Percentiles rank a stretch among this genome's conserved stretches.
These are phyloP conservation scores for Vanessa atalanta DNA, from an alignment of 1,140 invertebrate genomes.

Conservation along the genomic window DNA sequence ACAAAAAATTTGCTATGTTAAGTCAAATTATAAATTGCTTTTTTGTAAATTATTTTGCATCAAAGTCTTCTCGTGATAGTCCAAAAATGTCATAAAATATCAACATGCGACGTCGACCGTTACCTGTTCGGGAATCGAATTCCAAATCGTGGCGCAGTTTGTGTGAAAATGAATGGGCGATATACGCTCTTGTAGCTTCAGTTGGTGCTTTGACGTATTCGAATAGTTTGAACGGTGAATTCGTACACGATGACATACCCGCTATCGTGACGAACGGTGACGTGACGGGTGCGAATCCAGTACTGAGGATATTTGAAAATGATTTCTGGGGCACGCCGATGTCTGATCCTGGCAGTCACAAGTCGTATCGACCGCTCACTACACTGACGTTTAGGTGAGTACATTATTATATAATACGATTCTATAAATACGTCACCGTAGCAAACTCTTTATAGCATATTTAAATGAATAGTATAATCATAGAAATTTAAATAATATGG, in stretches of 20 bases:
- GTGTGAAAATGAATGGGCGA: slow-evolving; percentile 64
- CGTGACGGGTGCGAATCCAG: slow-evolving; percentile 85
- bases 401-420: not conserved
- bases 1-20: not conserved
- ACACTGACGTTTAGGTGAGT: slow-evolving; percentile 91
- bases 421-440: too few species aligned
- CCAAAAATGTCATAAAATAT: not conserved
- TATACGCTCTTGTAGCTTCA: slow-evolving; percentile 83
- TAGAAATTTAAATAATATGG: too few species aligned
- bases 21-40: not conserved
- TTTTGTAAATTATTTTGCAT: not conserved
- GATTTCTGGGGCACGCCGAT: slow-evolving; percentile 97
- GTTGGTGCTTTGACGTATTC: slow-evolving; percentile 87
- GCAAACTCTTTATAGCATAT: too few species aligned
- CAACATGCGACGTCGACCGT: slow-evolving; percentile 63
- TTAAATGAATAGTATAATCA: too few species aligned
- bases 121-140: slow-evolving; percentile 68
- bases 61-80: not conserved
- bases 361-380: slow-evolving; percentile 91
- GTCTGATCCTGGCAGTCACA: slow-evolving; percentile 90
- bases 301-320: slow-evolving; percentile 87
- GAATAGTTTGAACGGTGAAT: slow-evolving; percentile 91
- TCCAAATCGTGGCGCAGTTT: slow-evolving; percentile 57
- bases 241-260: slow-evolving; percentile 95
- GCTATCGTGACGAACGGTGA: slow-evolving; percentile 93